phyloP scores from a whole-genome alignment of 1,140 invertebrate species.

The Cydia amplana region DNA sequence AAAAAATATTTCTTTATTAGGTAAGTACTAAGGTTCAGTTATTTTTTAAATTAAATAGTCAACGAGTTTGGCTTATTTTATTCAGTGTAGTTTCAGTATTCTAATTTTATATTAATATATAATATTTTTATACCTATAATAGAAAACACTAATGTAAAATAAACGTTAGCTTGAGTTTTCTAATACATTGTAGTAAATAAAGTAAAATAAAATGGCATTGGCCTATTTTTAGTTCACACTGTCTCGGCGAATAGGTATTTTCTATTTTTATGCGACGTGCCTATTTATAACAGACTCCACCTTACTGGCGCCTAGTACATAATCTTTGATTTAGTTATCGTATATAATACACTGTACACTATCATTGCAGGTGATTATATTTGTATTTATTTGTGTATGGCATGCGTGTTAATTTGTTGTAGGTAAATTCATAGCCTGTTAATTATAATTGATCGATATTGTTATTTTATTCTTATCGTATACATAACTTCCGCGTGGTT shows the following conservation, averaged over 20 bases:
- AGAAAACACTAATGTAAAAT: too few relatives aligned
- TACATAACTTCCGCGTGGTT: constrained; percentile 23
- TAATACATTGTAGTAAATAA: background rate
- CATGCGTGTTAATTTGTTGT: constrained; percentile 27
- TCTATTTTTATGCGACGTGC: constrained; percentile 1
- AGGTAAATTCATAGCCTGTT: constrained; percentile 14
- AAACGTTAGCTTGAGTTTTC: too few relatives aligned
- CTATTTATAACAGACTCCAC: background rate
- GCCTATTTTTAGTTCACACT: background rate
- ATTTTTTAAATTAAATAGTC: too few relatives aligned
- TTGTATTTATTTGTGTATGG: constrained; percentile 20
- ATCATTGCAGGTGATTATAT: constrained; percentile 12
- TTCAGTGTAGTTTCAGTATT: too few relatives aligned
- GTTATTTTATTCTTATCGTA: constrained; percentile 27
- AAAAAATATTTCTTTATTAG: too few relatives aligned
- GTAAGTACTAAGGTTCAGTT: too few relatives aligned
- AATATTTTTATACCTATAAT: too few relatives aligned
- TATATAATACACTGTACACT: background rate
- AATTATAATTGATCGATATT: constrained; percentile 33
- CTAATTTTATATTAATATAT: too few relatives aligned
- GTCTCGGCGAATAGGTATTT: background rate
- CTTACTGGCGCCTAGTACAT: background rate
- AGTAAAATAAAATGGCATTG: background rate
- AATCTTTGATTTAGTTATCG: background rate
- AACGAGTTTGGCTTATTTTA: too few relatives aligned